A percentile compares a stretch with the other conserved stretches of the same genome.
These are phyloP conservation scores for Drosophila bipectinata DNA, from an alignment of 1,140 invertebrate species.

Conservation along the genomic window DNA sequence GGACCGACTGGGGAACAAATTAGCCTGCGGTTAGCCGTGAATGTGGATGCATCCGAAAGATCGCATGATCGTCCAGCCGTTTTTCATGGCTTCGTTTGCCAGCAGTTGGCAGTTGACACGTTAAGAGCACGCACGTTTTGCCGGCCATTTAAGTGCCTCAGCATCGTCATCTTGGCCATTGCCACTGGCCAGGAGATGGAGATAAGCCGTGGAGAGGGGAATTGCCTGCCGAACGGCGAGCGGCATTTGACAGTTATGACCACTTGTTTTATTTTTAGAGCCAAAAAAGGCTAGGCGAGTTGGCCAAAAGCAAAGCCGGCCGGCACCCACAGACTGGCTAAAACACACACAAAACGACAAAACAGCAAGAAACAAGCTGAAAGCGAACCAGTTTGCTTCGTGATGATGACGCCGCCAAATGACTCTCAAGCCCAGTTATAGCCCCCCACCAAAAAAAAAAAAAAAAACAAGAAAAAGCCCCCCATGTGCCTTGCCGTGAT, in stretches of 20 bases:
- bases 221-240: conserved; percentile 7
- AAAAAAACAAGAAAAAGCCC: conserved; percentile 11
- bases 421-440: conserved; percentile 16
- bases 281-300: conserved; percentile 51
- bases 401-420: conserved; percentile 23
- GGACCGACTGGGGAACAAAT: conserved; percentile 49
- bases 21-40: conserved; percentile 69
- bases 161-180: conserved; percentile 34
- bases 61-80: conserved; percentile 48
- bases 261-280: conserved; percentile 70
- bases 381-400: conserved; percentile 46
- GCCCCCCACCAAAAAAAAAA: conserved; percentile 2
- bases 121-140: conserved; percentile 73
- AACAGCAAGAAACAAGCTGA: conserved; percentile 5
- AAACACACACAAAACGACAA: conserved; percentile 3
- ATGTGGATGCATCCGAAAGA: conserved; percentile 43
- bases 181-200: conserved; percentile 43
- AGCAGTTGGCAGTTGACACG: conserved; percentile 65
- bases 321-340: conserved; percentile 53
- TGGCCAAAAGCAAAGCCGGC: conserved; percentile 47
- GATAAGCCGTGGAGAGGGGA: conserved; percentile 18
- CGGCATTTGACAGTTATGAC: conserved; percentile 78
- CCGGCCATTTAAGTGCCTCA: conserved; percentile 53
- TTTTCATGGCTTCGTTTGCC: conserved; percentile 54
- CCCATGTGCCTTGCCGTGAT: conserved; percentile 13